These are phyloP conservation scores for Leptinotarsa juncta DNA, from an alignment of 2,888 invertebrate genomes.

Conservation along the genomic window DNA sequence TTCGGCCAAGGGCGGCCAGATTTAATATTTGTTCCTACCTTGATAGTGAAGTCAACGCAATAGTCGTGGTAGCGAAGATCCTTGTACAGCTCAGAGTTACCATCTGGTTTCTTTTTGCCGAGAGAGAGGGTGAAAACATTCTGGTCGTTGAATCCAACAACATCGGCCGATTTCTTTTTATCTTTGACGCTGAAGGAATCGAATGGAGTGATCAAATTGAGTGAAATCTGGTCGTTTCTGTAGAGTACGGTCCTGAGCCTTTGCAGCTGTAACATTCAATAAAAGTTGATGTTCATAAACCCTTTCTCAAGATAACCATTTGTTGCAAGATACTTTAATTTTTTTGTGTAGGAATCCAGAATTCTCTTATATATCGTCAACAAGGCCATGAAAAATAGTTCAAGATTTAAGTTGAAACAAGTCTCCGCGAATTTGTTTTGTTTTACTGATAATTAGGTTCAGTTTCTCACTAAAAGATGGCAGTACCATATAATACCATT, in stretches of 20 bases:
- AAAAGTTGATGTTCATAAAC: neutral
- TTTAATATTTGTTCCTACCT: slow-evolving; percentile 65
- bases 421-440: too few relatives aligned
- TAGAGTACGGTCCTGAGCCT: slow-evolving; percentile 61
- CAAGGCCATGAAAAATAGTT: too few relatives aligned
- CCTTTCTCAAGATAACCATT: too few relatives aligned
- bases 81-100: slow-evolving; percentile 68
- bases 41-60: slow-evolving; percentile 76
- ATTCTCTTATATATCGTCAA: too few relatives aligned
- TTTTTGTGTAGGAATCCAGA: too few relatives aligned
- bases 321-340: too few relatives aligned
- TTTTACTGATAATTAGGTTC: too few relatives aligned
- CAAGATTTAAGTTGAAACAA: too few relatives aligned
- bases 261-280: slow-evolving; percentile 53
- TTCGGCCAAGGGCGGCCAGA: neutral
- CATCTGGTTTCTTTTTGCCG: slow-evolving; percentile 72
- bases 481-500: too few relatives aligned
- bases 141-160: slow-evolving; percentile 73
- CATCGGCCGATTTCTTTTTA: slow-evolving; percentile 69
- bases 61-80: slow-evolving; percentile 72
- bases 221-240: slow-evolving; percentile 70
- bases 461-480: too few relatives aligned
- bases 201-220: slow-evolving; percentile 74
- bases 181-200: slow-evolving; percentile 68
- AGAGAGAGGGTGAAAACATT: slow-evolving; percentile 75